phyloP scores from a whole-genome alignment of 2,888 invertebrate genomes.

The Napeogenes inachia region DNA sequence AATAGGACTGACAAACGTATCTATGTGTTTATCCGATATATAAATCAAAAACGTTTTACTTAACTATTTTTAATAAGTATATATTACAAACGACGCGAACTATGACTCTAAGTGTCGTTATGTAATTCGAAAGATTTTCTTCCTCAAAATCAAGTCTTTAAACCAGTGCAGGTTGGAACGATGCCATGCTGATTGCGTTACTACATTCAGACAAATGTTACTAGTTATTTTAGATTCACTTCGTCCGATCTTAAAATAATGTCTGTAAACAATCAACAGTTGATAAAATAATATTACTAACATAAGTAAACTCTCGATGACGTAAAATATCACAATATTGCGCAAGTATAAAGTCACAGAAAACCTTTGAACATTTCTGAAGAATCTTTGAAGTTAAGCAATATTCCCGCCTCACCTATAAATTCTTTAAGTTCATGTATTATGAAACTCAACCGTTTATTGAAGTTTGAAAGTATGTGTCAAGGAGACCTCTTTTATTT shows the following conservation, averaged over 20 bases:
- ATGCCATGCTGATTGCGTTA: slow-evolving; percentile 5
- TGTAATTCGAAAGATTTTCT: not conserved
- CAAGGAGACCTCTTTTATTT: slow-evolving; percentile 16
- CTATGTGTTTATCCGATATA: too few relatives aligned
- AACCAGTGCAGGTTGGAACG: slow-evolving; percentile 1
- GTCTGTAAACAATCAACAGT: not conserved
- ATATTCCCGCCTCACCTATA: slow-evolving; percentile 5
- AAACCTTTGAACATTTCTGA: not conserved
- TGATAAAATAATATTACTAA: too few relatives aligned
- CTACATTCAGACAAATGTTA: slow-evolving; percentile 4
- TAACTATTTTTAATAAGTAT: too few relatives aligned
- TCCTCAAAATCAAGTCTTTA: not conserved
- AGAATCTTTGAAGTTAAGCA: slow-evolving; percentile 8
- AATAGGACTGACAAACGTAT: too few relatives aligned
- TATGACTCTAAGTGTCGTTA: not conserved
- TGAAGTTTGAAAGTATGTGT: slow-evolving; percentile 17
- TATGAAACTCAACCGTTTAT: slow-evolving; percentile 13
- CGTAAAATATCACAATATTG: too few relatives aligned
- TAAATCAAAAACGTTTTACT: too few relatives aligned
- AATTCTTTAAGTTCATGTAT: slow-evolving; percentile 12
- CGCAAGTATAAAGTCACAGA: not conserved
- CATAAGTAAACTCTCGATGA: too few relatives aligned
- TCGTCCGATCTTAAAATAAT: not conserved
- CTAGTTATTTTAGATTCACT: not conserved
- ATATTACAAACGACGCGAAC: too few relatives aligned